phyloP scores from a whole-genome alignment of 2,113 vertebrate genomes.

The Gallinago undulata region DNA sequence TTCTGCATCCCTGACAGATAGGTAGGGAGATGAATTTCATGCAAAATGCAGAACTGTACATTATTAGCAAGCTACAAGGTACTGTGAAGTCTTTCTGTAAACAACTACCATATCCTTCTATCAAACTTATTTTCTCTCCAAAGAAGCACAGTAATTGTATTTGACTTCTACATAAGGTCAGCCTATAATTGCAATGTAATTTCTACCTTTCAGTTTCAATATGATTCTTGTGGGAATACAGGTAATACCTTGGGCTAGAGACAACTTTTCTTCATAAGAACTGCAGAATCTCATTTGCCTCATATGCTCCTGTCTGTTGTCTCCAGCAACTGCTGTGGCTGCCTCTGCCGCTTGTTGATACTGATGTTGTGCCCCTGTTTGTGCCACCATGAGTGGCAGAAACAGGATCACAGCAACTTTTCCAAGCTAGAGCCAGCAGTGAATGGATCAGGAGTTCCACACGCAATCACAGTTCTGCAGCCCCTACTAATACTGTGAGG shows the following conservation, averaged over 20 bases:
- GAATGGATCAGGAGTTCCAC: not conserved
- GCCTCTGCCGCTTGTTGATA: not conserved
- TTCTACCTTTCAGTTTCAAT: not conserved
- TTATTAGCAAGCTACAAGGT: not conserved
- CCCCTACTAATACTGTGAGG: not conserved
- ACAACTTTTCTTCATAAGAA: not conserved
- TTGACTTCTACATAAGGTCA: not conserved
- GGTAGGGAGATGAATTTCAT: not conserved
- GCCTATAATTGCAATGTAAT: not conserved
- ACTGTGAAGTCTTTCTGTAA: not conserved
- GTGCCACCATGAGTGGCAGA: not conserved
- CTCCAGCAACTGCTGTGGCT: not conserved
- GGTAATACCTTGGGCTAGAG: not conserved
- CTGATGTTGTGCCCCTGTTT: not conserved
- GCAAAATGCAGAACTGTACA: not conserved
- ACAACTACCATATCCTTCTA: not conserved
- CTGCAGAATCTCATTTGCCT: not conserved
- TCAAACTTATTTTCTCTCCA: not conserved
- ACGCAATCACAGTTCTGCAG: not conserved
- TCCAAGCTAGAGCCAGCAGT: not conserved
- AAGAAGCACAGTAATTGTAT: not conserved
- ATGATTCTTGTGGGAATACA: not conserved
- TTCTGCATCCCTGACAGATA: not conserved
- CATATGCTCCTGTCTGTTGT: not conserved
- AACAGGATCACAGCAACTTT: not conserved